Percentiles rank a stretch among this genome's conserved stretches.
Conservation (phyloP, 2,888 invertebrate genomes). For the Timema cristinae region DNA sequence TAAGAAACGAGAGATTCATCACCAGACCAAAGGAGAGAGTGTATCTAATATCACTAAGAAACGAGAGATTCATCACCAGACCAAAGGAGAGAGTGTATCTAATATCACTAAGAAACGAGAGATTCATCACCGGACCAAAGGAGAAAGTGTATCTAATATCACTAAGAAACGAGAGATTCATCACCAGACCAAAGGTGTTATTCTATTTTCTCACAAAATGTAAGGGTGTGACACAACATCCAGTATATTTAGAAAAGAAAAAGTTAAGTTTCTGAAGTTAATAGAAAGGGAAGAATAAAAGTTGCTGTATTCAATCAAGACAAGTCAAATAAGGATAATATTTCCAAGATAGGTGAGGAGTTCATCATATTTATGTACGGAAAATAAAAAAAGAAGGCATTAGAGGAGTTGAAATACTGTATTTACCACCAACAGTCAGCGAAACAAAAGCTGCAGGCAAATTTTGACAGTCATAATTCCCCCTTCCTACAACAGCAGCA, state of each 20-base stretch:
- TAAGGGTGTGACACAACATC: background rate
- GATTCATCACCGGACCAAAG: too few species aligned
- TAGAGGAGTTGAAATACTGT: background rate
- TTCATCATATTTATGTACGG: background rate
- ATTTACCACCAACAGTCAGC: background rate
- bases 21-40: background rate
- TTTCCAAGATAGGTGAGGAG: background rate
- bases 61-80: too few species aligned
- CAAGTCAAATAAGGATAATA: background rate
- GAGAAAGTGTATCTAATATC: too few species aligned
- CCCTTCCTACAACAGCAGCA: background rate
- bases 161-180: background rate
- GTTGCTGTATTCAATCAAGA: background rate
- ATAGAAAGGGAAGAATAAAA: background rate
- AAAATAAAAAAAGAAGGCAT: background rate
- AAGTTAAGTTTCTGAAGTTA: background rate
- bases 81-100: constrained; percentile 2
- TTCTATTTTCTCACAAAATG: background rate
- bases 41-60: background rate
- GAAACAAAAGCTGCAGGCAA: background rate
- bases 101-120: too few species aligned
- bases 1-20: too few species aligned
- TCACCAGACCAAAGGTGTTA: background rate
- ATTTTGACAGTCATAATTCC: background rate
- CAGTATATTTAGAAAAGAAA: background rate